A percentile compares a stretch with the other conserved stretches of the same genome.
Evolutionary conservation across 2,888 invertebrate species (phyloP).

Genomic region (Xestia sexstrigata): DNA sequence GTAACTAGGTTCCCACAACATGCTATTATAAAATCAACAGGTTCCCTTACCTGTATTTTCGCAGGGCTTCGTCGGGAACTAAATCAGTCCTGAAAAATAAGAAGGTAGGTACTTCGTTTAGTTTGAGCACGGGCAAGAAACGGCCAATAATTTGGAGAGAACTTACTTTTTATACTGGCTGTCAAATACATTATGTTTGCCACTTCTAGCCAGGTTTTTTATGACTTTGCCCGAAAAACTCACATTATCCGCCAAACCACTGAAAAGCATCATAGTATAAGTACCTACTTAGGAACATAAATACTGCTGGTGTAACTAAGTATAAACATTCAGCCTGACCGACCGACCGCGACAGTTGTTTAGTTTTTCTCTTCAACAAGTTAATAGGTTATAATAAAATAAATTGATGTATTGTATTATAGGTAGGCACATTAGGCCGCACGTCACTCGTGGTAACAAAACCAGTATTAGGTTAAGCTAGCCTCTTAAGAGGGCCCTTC

Average conservation of each 20-base stretch:
- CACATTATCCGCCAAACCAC: constrained; percentile 76
- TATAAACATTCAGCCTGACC: neutral
- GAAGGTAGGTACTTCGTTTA: neutral
- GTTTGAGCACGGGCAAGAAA: neutral
- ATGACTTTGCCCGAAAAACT: constrained; percentile 83
- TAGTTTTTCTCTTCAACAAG: neutral
- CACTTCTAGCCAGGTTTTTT: constrained; percentile 72
- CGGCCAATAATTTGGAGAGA: neutral
- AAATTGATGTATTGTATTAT: neutral
- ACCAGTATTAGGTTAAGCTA: neutral
- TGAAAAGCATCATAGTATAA: constrained; percentile 57
- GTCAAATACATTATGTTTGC: constrained; percentile 72
- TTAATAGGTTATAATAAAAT: neutral
- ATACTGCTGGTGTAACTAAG: neutral
- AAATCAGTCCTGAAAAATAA: constrained; percentile 64
- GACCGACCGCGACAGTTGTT: neutral
- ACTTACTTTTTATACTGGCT: constrained; percentile 70
- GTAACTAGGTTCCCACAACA: neutral
- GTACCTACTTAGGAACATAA: neutral
- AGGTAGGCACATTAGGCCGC: neutral
- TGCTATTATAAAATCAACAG: neutral
- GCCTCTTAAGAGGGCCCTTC: too few relatives aligned
- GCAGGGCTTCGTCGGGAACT: constrained; percentile 76
- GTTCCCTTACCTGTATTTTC: constrained; percentile 73
- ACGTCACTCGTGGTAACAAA: neutral